Percentiles rank a stretch among this genome's conserved stretches.
Evolutionary conservation across 2,113 vertebrate species (phyloP).

Genomic region (Felis catus): DNA sequence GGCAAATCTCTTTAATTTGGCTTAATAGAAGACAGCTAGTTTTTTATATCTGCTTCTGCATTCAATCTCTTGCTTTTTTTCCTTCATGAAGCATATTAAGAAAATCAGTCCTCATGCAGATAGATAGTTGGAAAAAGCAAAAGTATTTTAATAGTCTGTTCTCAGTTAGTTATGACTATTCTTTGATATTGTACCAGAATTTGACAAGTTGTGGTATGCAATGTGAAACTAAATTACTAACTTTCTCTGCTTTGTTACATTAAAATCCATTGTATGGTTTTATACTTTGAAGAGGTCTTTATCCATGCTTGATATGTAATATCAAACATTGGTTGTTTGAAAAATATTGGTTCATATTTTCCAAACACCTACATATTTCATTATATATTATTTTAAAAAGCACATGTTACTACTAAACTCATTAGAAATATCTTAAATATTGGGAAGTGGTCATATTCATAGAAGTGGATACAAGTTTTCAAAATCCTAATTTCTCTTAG

Average conservation of each 20-base stretch:
- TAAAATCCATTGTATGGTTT: background rate
- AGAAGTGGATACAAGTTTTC: background rate
- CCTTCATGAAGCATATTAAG: background rate
- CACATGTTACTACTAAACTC: background rate
- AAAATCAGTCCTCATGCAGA: background rate
- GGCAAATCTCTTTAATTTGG: background rate
- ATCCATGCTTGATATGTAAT: background rate
- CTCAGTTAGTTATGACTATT: background rate
- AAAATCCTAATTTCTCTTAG: background rate
- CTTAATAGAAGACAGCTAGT: background rate
- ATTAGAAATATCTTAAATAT: background rate
- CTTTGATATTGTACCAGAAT: background rate
- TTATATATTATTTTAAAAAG: background rate
- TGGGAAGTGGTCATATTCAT: background rate
- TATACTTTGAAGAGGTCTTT: background rate
- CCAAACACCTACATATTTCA: background rate
- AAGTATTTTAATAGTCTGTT: background rate
- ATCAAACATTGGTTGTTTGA: background rate
- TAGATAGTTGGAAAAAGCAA: background rate
- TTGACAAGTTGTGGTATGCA: background rate
- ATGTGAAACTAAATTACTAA: background rate
- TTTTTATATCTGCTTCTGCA: background rate
- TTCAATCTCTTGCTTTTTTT: background rate
- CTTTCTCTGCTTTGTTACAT: background rate
- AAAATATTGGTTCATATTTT: background rate